These are phyloP conservation scores for Chaunax sp. DNA, from an alignment of 2,797 vertebrate genomes.

Conservation along the genomic window DNA sequence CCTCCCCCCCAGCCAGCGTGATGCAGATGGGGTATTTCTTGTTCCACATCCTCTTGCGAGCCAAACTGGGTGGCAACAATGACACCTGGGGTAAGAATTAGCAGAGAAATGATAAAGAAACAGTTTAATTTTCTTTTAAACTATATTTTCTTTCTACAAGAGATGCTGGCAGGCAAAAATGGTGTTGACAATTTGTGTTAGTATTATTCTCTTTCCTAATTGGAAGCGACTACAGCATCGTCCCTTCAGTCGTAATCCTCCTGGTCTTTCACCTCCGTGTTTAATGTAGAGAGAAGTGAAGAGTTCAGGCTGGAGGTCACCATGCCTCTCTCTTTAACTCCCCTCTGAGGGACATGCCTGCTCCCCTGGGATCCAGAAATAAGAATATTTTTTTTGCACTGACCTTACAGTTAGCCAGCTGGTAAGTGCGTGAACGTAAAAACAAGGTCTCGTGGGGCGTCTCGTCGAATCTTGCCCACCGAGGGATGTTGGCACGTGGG, in stretches of 20 bases:
- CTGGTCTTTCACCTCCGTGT: slow-evolving; percentile 60
- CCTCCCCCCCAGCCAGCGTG: slow-evolving; percentile 69
- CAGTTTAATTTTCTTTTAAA: not conserved
- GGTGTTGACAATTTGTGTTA: not conserved
- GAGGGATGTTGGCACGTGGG: slow-evolving; percentile 83
- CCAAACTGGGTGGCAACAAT: slow-evolving; percentile 85
- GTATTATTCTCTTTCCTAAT: slow-evolving; percentile 23
- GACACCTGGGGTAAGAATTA: slow-evolving; percentile 77
- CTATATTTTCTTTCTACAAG: not conserved
- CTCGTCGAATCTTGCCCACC: slow-evolving; percentile 83
- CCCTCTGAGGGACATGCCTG: slow-evolving; percentile 8
- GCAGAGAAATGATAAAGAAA: not conserved
- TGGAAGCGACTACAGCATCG: slow-evolving; percentile 55
- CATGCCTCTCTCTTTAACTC: slow-evolving; percentile 26
- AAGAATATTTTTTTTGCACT: slow-evolving; percentile 27
- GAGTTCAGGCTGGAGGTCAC: slow-evolving; percentile 55
- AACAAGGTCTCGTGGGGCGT: slow-evolving; percentile 76
- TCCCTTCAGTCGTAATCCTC: slow-evolving; percentile 38
- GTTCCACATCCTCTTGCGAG: slow-evolving; percentile 90
- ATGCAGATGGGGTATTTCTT: slow-evolving; percentile 92
- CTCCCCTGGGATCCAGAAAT: not conserved
- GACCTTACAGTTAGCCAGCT: slow-evolving; percentile 86
- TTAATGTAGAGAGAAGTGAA: slow-evolving; percentile 48
- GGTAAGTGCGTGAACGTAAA: slow-evolving; percentile 73
- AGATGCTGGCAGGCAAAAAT: not conserved